These are phyloP conservation scores for Mastigias papua DNA, from an alignment of 30 jellyfish, hydroid and myxozoan species.

Conservation along the genomic window DNA sequence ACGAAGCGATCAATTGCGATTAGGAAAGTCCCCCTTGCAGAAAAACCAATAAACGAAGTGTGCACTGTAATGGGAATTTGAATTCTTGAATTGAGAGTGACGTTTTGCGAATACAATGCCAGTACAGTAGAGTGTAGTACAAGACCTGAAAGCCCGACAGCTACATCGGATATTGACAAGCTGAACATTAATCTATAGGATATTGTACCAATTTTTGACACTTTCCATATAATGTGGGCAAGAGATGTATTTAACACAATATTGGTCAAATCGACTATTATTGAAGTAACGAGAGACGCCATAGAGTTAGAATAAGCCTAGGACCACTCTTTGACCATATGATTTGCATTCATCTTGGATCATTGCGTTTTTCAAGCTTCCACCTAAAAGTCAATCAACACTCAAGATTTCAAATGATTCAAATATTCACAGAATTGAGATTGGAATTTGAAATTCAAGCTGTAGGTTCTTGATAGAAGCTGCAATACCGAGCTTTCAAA, in stretches of 20 bases:
- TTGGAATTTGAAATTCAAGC: no score
- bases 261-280: conserved; percentile 11
- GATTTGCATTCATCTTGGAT: neutral
- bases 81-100: neutral
- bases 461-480: no score
- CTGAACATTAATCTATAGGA: conserved; percentile 34
- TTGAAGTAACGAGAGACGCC: neutral
- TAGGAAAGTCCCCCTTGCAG: neutral
- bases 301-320: neutral
- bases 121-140: neutral
- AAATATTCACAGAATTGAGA: no score
- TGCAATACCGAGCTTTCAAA: no score
- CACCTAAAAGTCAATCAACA: no score
- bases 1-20: conserved; percentile 50
- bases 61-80: no score
- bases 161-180: conserved; percentile 5
- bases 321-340: neutral
- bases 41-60: conserved; percentile 7
- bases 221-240: neutral
- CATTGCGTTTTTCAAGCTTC: neutral
- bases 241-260: conserved; percentile 8
- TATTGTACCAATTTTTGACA: conserved; percentile 3
- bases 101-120: neutral
- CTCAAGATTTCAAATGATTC: no score
- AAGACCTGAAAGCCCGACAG: conserved; percentile 20